Percentiles rank a stretch among this genome's conserved stretches.
These are phyloP conservation scores for Eristalis arbustorum DNA, from an alignment of 2,888 invertebrate genomes.

Conservation along the genomic window DNA sequence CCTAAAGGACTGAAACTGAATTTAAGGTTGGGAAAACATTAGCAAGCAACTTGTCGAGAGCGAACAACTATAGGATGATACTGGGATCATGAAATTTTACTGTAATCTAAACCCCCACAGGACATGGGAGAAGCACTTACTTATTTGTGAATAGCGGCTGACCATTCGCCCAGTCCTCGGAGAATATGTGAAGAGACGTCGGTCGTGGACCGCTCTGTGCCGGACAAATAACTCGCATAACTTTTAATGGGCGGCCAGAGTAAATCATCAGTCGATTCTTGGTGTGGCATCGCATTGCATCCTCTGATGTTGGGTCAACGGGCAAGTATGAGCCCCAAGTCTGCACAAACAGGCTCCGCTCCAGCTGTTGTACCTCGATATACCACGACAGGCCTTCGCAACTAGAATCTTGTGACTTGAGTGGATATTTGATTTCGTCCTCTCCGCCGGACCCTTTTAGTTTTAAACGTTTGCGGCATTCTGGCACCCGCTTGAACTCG, in stretches of 20 bases:
- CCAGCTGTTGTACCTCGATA: constrained; percentile 88
- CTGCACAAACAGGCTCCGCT: constrained; percentile 89
- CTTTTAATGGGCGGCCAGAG: constrained; percentile 84
- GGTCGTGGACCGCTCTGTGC: constrained; percentile 85
- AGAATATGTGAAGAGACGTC: constrained; percentile 88
- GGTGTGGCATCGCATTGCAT: constrained; percentile 87
- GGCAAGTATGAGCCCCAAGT: constrained; percentile 91
- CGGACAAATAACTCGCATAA: constrained; percentile 86
- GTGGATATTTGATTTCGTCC: constrained; percentile 84
- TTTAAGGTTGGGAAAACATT: constrained; percentile 44
- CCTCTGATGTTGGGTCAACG: constrained; percentile 83
- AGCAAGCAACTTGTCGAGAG: constrained; percentile 16
- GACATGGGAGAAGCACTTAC: constrained; percentile 74
- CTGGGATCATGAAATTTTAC: constrained; percentile 58
- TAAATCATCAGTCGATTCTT: constrained; percentile 90
- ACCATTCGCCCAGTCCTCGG: constrained; percentile 86
- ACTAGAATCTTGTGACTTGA: constrained; percentile 81
- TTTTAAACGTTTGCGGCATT: constrained; percentile 85
- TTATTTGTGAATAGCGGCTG: constrained; percentile 79
- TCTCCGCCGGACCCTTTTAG: constrained; percentile 85
- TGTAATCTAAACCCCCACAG: constrained; percentile 57
- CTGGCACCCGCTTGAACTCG: constrained; percentile 84
- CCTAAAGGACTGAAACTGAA: constrained; percentile 62
- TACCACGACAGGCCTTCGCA: constrained; percentile 85
- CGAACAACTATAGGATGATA: constrained; percentile 26